phyloP scores from a whole-genome alignment of 35 echinoderm and acorn worm species.

The Diadema setosum region DNA sequence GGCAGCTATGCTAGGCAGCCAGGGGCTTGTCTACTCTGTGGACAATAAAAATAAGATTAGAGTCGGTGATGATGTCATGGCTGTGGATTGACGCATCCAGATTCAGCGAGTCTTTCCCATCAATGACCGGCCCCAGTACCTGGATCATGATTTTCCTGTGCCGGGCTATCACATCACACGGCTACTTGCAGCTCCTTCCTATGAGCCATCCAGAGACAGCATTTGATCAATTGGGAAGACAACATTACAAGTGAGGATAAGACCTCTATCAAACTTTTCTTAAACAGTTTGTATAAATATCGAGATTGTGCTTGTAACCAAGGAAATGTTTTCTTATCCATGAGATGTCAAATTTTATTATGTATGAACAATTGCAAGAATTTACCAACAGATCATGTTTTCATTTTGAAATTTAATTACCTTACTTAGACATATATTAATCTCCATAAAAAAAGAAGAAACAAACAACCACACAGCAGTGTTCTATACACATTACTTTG shows the following conservation, averaged over 20 bases:
- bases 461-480: no score
- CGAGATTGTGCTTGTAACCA: no score
- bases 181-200: constrained; percentile 21
- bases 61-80: no score
- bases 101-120: constrained; percentile 6
- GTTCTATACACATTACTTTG: no score
- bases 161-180: constrained; percentile 34
- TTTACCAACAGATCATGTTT: no score
- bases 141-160: constrained; percentile 50
- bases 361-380: no score
- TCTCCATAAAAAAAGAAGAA: no score
- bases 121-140: constrained; percentile 11
- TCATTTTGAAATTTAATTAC: no score
- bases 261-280: not conserved
- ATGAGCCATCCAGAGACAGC: not conserved
- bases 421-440: no score
- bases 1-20: not conserved
- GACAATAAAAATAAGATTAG: constrained; percentile 75
- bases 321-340: no score
- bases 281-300: no score
- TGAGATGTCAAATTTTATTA: no score
- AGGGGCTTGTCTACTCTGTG: not conserved
- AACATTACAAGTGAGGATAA: not conserved
- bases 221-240: not conserved
- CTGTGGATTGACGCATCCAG: constrained; percentile 4